These are phyloP conservation scores for Corella eumyota DNA, from an alignment of 23 tunicate species.

Conservation along the genomic window DNA sequence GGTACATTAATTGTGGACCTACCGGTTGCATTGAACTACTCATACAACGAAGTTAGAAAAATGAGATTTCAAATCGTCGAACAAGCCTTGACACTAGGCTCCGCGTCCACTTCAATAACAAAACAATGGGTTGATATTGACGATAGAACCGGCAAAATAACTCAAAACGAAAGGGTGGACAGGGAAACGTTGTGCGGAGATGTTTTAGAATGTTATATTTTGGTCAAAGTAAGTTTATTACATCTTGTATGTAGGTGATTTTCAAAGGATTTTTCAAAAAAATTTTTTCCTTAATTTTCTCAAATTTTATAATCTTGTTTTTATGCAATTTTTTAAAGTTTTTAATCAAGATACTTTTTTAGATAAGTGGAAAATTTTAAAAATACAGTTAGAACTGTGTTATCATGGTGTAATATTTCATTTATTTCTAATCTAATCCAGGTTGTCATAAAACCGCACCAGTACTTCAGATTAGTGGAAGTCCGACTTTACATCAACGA, in stretches of 20 bases:
- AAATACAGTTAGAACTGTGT: too few species aligned
- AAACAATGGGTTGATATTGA: constrained; percentile 15
- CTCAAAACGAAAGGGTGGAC: constrained; percentile 16
- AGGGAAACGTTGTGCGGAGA: constrained; percentile 35
- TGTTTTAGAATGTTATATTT: constrained; percentile 12
- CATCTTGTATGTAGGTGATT: background rate
- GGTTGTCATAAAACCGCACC: constrained; percentile 13
- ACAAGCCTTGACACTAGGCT: constrained; percentile 8
- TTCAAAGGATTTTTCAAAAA: too few species aligned
- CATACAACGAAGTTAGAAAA: background rate
- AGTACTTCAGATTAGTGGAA: constrained; percentile 8
- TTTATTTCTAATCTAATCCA: too few species aligned
- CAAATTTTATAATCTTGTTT: too few species aligned
- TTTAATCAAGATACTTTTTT: too few species aligned
- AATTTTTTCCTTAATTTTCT: too few species aligned
- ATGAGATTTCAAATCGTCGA: constrained; percentile 23
- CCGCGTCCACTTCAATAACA: constrained; percentile 3
- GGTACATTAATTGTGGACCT: constrained; percentile 8
- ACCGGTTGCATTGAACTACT: background rate
- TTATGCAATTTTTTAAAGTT: too few species aligned
- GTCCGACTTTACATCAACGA: constrained; percentile 23
- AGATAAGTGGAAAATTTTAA: too few species aligned
- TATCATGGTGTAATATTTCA: too few species aligned
- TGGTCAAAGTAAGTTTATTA: constrained; percentile 9
- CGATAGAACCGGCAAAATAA: constrained; percentile 9